Percentiles rank a stretch among this genome's conserved stretches.
Evolutionary conservation across 2,113 vertebrate species (phyloP).

Genomic region (Melanerpes formicivorus): DNA sequence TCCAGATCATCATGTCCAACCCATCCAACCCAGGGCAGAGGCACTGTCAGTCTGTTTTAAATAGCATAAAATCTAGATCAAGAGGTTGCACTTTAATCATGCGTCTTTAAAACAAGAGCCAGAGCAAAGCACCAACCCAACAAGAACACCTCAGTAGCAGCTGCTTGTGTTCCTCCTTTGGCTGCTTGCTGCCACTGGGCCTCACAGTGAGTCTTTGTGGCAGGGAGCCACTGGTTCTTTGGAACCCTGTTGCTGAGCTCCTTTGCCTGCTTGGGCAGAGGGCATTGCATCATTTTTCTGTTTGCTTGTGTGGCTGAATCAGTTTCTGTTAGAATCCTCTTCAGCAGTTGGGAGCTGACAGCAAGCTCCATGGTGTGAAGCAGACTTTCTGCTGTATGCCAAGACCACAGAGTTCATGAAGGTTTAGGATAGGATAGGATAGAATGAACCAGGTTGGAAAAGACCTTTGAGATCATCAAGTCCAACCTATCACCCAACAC

Average conservation of each 20-base stretch:
- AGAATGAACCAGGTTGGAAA: no score
- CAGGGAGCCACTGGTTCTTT: background rate
- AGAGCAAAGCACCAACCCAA: background rate
- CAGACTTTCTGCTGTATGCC: background rate
- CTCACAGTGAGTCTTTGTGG: background rate
- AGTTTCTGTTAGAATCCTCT: background rate
- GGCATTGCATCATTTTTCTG: background rate
- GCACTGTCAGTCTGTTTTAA: background rate
- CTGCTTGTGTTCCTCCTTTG: background rate
- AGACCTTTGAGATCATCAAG: no score
- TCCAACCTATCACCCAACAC: no score
- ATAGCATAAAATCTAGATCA: background rate
- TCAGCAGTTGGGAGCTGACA: background rate
- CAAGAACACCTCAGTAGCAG: rapidly evolving
- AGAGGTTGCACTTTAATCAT: background rate
- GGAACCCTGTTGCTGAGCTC: background rate
- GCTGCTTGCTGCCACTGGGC: no score
- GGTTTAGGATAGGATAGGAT: no score
- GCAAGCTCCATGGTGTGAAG: background rate
- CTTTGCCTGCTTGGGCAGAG: background rate
- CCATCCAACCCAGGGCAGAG: background rate
- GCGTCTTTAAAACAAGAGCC: background rate
- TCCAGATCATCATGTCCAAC: no score
- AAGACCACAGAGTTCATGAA: background rate
- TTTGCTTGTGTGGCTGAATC: background rate